phyloP scores from a whole-genome alignment of 2,888 invertebrate genomes.

The Orthosia incerta region DNA sequence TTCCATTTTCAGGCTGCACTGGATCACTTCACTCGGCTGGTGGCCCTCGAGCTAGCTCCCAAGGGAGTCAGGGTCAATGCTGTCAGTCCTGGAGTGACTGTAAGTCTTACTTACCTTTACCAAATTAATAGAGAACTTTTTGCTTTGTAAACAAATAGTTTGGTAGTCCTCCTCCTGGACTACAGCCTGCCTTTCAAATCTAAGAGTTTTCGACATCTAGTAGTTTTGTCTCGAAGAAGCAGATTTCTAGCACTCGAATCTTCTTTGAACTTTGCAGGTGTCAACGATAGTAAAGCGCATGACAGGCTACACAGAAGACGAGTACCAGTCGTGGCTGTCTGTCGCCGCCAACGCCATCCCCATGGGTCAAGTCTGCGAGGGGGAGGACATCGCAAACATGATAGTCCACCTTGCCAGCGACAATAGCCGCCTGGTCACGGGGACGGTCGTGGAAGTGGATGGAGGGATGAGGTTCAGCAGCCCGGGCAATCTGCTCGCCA shows the following conservation, averaged over 20 bases:
- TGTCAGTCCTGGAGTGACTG: slow-evolving; percentile 94
- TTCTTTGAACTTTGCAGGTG: slow-evolving; percentile 27
- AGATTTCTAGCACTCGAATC: not conserved
- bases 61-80: slow-evolving; percentile 93
- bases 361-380: slow-evolving; percentile 67
- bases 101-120: slow-evolving; percentile 75
- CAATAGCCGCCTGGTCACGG: slow-evolving; percentile 95
- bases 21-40: slow-evolving; percentile 86
- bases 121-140: not conserved
- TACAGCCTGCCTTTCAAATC: no score
- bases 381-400: slow-evolving; percentile 94
- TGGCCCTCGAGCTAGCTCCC: slow-evolving; percentile 92
- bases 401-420: slow-evolving; percentile 96
- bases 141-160: no score
- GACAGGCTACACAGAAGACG: slow-evolving; percentile 60
- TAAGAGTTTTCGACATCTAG: no score
- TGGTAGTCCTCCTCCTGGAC: no score
- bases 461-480: slow-evolving; percentile 62
- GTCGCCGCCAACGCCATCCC: slow-evolving; percentile 54
- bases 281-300: slow-evolving; percentile 61
- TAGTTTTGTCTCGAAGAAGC: not conserved
- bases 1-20: slow-evolving; percentile 73
- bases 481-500: slow-evolving; percentile 5
- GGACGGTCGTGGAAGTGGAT: slow-evolving; percentile 82
- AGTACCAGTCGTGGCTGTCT: slow-evolving; percentile 66